Base-by-base conservation (phyloP, 2,113 vertebrate genomes). In the Hemichromis elongatus region DNA sequence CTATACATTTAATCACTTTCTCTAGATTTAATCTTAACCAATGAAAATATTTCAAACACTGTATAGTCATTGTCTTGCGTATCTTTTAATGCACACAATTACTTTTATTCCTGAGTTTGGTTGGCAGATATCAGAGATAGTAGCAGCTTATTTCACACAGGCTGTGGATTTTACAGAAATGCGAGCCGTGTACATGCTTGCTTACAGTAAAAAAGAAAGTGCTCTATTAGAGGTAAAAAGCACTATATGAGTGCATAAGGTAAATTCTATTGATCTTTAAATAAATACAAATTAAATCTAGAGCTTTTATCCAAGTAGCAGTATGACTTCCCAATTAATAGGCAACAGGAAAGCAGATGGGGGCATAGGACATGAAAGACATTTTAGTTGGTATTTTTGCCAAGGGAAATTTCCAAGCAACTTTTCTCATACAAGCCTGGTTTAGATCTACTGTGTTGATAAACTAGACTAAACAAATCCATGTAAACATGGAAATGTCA, bases 381-480 rank as follows among this genome's bases (percentile, higher is more conserved):
- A 21, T 28, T 78, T 28, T 7, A n/a, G 28, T 53, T 42, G 9
- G 28, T 33, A 16, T 50, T 75, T 81, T 35, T 68, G 79, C 56
- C 52, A 86, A 47, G 47, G 81, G 73, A 84, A 84, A 81, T 82
- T 26, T 79, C 14, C 80, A 66, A 84, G 79, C 30, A 84, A 50
- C 12, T 12, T 24, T 86, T 57, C 56, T 78, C 45, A 55, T n/a
- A 80, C 66, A 63, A 59, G 37, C 21, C 63, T 9, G 26, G 55
- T 77, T 86, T 52, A 80, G 56, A 88, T 88, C 35, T 28, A 54
- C 75, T 84, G 30, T 81, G 78, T 26, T 85, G 68, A 87, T 80
- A 59, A 81, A 85, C 18, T 45, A 77, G 33, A 57, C 13, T 40
- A 79, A 89, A 83, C 68, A 79, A 45, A 84, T 53, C 40, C 37